Evolutionary conservation across 2,797 vertebrate genomes (phyloP).

Genomic region (Yasuhikotakia modesta): DNA sequence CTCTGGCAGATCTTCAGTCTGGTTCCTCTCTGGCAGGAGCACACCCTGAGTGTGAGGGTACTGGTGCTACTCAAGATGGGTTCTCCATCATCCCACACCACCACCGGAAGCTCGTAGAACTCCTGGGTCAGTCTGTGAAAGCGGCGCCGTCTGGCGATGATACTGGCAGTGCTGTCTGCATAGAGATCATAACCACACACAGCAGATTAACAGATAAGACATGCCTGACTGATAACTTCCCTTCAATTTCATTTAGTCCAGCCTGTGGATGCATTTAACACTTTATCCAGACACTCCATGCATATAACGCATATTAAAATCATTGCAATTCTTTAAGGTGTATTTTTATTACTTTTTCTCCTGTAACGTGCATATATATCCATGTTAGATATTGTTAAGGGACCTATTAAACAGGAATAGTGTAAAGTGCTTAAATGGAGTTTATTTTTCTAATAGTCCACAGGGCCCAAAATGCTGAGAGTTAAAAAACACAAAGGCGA

Average conservation of each 20-base stretch:
- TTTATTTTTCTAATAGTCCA: slow-evolving; percentile 22
- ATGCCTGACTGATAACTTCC: too few relatives aligned
- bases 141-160: slow-evolving; percentile 83
- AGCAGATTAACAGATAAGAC: not conserved
- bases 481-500: slow-evolving; percentile 10
- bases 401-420: not conserved
- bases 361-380: not conserved
- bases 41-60: slow-evolving; percentile 91
- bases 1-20: slow-evolving; percentile 86
- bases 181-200: slow-evolving; percentile 11
- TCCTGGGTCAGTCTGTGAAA: slow-evolving; percentile 91
- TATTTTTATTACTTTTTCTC: too few relatives aligned
- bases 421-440: not conserved
- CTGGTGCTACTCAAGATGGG: slow-evolving; percentile 91
- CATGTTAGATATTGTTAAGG: not conserved
- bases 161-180: slow-evolving; percentile 91
- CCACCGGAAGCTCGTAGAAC: slow-evolving; percentile 86
- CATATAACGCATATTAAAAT: too few relatives aligned
- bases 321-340: not conserved
- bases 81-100: slow-evolving; percentile 91
- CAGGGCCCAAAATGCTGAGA: slow-evolving; percentile 1
- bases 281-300: too few relatives aligned
- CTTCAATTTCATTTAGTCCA: too few relatives aligned
- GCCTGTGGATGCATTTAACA: too few relatives aligned
- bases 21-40: slow-evolving; percentile 88